Evolutionary conservation across 2,888 invertebrate species (phyloP).

Genomic region (Lymantria dispar): DNA sequence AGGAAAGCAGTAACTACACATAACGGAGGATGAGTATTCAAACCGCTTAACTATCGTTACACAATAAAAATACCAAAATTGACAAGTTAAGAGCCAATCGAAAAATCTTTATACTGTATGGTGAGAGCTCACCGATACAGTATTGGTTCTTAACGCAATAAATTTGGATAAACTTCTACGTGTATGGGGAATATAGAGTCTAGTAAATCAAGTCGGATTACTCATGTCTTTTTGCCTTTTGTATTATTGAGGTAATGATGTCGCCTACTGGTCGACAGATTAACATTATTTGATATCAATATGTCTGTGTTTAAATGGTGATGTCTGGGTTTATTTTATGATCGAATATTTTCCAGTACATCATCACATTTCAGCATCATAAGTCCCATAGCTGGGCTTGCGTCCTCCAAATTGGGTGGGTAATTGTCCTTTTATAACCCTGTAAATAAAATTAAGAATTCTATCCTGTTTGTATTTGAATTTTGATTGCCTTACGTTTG

Average conservation of each 20-base stretch:
- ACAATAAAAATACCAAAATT: background rate
- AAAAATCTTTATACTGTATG: background rate
- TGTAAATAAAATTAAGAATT: too few species aligned
- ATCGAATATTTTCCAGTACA: too few species aligned
- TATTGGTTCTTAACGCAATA: conserved; percentile 37
- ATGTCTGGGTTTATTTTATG: too few species aligned
- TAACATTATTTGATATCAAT: background rate
- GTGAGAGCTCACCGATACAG: background rate
- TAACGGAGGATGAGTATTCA: too few species aligned
- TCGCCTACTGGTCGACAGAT: background rate
- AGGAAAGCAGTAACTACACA: too few species aligned
- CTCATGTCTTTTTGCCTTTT: conserved; percentile 29
- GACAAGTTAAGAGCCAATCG: background rate
- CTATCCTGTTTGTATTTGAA: too few species aligned
- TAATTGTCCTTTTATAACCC: too few species aligned
- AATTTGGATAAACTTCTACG: conserved; percentile 36
- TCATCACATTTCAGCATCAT: too few species aligned
- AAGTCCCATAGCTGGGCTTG: too few species aligned
- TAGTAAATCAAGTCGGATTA: conserved; percentile 52
- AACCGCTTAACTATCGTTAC: background rate
- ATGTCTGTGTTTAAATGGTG: background rate
- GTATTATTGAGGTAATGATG: background rate
- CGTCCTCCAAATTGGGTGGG: too few species aligned
- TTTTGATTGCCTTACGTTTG: too few species aligned
- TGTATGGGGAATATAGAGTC: conserved; percentile 26